Evolutionary conservation across 1,140 invertebrate genomes (phyloP).

Genomic region (Diprion similis): DNA sequence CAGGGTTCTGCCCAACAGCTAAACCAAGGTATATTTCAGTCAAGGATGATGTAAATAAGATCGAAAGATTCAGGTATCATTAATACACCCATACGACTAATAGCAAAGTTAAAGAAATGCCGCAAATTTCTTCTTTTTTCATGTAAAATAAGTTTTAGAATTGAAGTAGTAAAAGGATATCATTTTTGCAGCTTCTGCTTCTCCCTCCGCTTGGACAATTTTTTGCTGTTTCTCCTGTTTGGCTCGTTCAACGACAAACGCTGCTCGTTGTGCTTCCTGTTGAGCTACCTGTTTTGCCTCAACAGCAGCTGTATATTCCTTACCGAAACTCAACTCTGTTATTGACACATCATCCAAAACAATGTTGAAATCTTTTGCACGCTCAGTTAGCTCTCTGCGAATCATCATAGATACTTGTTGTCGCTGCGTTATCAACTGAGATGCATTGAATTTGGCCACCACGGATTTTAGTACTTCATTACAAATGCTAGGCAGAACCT

Average conservation of each 20-base stretch:
- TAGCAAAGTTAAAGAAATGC: too few species aligned
- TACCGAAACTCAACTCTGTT: constrained; percentile 98
- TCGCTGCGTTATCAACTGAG: constrained; percentile 97
- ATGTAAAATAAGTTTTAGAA: constrained; percentile 5
- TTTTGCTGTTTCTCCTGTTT: constrained; percentile 99
- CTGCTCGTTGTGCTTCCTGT: constrained; percentile 98
- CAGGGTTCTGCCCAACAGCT: constrained; percentile 93
- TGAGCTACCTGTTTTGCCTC: constrained; percentile 99
- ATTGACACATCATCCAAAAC: constrained; percentile 99
- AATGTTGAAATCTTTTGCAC: constrained; percentile 98
- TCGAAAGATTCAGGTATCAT: not conserved
- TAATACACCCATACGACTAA: too few species aligned
- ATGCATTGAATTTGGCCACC: constrained; percentile 99
- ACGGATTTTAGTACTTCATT: constrained; percentile 99
- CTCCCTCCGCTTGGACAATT: constrained; percentile 99
- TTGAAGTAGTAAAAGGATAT: constrained; percentile 75
- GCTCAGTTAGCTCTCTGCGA: constrained; percentile 90
- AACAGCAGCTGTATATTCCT: constrained; percentile 99
- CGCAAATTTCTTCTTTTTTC: too few species aligned
- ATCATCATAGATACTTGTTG: constrained; percentile 96
- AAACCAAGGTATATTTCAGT: constrained; percentile 85
- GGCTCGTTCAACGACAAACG: constrained; percentile 97
- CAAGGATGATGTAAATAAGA: constrained; percentile 63
- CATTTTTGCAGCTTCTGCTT: constrained; percentile 98
- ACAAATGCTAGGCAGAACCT: constrained; percentile 93